Evolutionary conservation across 2,888 invertebrate species (phyloP).

Genomic region (Congeria kusceri): DNA sequence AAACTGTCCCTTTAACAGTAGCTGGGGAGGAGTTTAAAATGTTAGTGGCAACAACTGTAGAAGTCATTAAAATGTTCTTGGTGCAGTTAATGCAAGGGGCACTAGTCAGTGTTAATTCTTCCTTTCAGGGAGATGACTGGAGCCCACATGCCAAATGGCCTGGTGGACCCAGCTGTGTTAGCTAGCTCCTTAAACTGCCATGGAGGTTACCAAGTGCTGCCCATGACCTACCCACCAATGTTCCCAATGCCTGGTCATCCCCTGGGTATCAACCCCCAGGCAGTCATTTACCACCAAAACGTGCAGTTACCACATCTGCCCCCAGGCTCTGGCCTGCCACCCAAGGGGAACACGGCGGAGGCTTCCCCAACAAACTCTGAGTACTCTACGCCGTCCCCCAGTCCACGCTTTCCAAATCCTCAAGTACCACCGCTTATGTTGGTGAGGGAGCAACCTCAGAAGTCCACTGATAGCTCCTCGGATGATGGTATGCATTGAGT

Average conservation of each 20-base stretch:
- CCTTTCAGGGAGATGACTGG: slow-evolving; percentile 16
- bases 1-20: too few species aligned
- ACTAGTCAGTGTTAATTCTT: slow-evolving; percentile 1
- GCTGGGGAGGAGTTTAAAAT: too few species aligned
- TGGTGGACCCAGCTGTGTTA: slow-evolving; percentile 31
- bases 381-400: slow-evolving; percentile 73
- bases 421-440: neutral
- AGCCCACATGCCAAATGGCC: slow-evolving; percentile 36
- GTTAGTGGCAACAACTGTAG: too few species aligned
- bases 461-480: slow-evolving; percentile 67
- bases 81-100: neutral
- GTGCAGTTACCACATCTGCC: slow-evolving; percentile 7
- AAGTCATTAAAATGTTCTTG: neutral
- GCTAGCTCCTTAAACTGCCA: neutral
- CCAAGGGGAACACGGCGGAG: neutral
- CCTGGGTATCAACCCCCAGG: slow-evolving; percentile 19
- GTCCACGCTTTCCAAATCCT: slow-evolving; percentile 61
- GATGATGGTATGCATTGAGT: slow-evolving; percentile 75
- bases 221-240: too few species aligned
- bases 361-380: slow-evolving; percentile 70
- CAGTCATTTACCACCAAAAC: slow-evolving; percentile 27
- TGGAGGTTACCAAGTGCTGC: too few species aligned
- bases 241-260: neutral
- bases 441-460: slow-evolving; percentile 15
- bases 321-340: neutral